Evolutionary conservation across 2,888 invertebrate species (phyloP).

Genomic region (Drosophila lacicola): DNA sequence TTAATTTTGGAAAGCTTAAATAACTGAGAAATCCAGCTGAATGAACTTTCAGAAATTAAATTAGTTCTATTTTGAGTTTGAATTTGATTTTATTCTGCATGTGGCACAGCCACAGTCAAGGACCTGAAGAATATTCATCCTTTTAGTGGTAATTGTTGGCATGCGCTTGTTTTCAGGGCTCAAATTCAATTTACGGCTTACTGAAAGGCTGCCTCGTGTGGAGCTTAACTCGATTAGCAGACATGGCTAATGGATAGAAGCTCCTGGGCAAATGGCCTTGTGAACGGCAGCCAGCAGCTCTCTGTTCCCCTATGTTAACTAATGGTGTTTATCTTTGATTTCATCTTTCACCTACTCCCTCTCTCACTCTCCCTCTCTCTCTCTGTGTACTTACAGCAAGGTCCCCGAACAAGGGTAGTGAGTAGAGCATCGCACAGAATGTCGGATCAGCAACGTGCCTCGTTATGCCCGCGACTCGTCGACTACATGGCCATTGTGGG

Average conservation of each 20-base stretch:
- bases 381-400: slow-evolving; percentile 33
- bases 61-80: neutral
- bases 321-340: slow-evolving; percentile 24
- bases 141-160: slow-evolving; percentile 3
- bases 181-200: slow-evolving; percentile 36
- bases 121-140: neutral
- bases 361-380: neutral
- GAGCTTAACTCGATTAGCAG: slow-evolving; percentile 40
- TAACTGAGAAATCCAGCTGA: neutral
- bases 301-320: neutral
- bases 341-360: neutral
- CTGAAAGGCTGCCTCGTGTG: slow-evolving; percentile 16
- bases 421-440: slow-evolving; percentile 55
- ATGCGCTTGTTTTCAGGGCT: neutral
- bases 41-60: neutral
- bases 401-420: slow-evolving; percentile 28
- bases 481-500: slow-evolving; percentile 99
- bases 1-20: no score
- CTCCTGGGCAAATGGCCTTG: slow-evolving; percentile 8
- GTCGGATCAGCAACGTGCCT: slow-evolving; percentile 90
- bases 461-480: slow-evolving; percentile 93
- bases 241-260: slow-evolving; percentile 25
- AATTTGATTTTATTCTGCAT: neutral
- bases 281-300: neutral
- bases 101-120: neutral